Percentiles rank a stretch among this genome's conserved stretches.
phyloP scores from a whole-genome alignment of 2,888 invertebrate species.

The Xylophagus ater region DNA sequence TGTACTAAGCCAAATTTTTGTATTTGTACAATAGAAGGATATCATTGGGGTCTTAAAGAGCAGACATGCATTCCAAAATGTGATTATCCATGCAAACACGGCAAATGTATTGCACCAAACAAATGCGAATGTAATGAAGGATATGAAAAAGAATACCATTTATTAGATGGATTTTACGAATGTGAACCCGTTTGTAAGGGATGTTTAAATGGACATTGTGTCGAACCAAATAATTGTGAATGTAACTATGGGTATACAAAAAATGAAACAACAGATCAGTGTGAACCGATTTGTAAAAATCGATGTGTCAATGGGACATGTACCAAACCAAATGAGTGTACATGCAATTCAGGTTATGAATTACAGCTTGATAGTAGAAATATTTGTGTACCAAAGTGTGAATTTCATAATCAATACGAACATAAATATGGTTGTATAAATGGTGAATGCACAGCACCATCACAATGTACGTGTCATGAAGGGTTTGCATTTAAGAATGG shows the following conservation, averaged over 20 bases:
- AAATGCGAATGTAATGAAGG: slow-evolving; percentile 22
- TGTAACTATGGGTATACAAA: slow-evolving; percentile 38
- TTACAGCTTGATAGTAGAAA: slow-evolving; percentile 15
- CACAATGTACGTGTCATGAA: slow-evolving; percentile 31
- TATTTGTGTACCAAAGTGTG: slow-evolving; percentile 18
- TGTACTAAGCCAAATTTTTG: background rate
- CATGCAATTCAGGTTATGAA: slow-evolving; percentile 25
- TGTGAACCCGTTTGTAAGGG: slow-evolving; percentile 8
- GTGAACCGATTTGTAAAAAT: slow-evolving; percentile 32
- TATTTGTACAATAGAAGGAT: slow-evolving; percentile 5
- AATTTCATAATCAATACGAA: slow-evolving; percentile 27
- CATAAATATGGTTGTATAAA: slow-evolving; percentile 29
- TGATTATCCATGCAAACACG: slow-evolving; percentile 19
- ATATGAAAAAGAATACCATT: no score
- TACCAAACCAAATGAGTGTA: slow-evolving; percentile 28
- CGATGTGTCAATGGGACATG: slow-evolving; percentile 33
- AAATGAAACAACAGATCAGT: no score
- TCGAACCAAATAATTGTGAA: slow-evolving; percentile 41
- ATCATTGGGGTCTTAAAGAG: background rate
- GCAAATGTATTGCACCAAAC: slow-evolving; percentile 30
- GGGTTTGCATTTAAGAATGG: slow-evolving; percentile 28
- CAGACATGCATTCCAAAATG: background rate
- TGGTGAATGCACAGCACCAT: slow-evolving; percentile 39
- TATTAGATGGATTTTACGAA: no score
- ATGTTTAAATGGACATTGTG: slow-evolving; percentile 26